Conservation (phyloP, 2,113 vertebrate species). For the Heptranchias perlo region DNA sequence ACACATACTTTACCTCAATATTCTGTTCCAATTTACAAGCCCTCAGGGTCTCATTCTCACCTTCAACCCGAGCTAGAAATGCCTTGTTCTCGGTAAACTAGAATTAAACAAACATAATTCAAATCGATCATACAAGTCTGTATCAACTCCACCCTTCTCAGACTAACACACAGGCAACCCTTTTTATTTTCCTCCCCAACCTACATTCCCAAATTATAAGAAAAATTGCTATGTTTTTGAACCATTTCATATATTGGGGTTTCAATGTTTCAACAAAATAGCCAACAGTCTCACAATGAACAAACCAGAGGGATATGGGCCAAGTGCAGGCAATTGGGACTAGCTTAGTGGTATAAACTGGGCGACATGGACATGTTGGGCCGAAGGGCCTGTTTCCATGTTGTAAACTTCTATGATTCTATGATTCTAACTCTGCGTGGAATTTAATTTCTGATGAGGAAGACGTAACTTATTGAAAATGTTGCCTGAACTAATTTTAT, state of each 20-base stretch:
- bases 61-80: constrained; percentile 44
- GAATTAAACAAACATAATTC: constrained; percentile 24
- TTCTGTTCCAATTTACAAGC: constrained; percentile 43
- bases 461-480: not conserved
- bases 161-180: not conserved
- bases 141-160: not conserved
- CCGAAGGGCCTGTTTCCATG: no score
- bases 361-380: no score
- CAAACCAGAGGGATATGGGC: no score
- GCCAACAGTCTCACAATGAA: not conserved
- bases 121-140: not conserved
- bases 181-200: not conserved
- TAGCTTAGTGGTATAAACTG: no score
- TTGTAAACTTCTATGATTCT: no score
- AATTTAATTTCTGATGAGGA: not conserved
- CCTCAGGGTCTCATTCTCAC: constrained; percentile 45
- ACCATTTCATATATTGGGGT: not conserved
- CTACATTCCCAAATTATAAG: not conserved
- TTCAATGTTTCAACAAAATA: not conserved
- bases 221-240: not conserved
- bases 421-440: not conserved
- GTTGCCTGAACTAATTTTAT: not conserved
- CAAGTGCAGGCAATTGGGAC: no score
- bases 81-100: constrained; percentile 44
- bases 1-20: constrained; percentile 42